Conservation (phyloP, 2,797 vertebrate species). For the Channa striata region DNA sequence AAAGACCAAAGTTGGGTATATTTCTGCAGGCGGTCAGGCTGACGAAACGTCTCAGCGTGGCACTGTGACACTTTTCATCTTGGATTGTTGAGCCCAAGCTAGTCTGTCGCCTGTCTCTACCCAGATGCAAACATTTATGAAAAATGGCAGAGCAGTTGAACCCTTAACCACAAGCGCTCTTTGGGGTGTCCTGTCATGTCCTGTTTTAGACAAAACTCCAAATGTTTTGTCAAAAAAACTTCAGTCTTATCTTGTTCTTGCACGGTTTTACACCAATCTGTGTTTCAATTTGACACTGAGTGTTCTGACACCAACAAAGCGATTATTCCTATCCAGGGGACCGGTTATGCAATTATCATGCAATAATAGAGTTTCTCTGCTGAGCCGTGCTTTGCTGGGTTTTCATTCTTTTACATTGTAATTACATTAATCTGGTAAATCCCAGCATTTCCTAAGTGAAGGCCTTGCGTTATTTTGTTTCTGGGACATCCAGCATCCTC, state of each 20-base stretch:
- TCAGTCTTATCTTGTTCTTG: conserved; percentile 8
- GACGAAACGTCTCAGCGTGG: conserved; percentile 33
- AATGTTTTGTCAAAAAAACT: conserved; percentile 10
- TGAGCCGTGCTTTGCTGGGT: conserved; percentile 15
- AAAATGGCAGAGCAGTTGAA: conserved; percentile 70
- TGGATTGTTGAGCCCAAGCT: conserved; percentile 42
- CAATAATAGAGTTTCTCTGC: conserved; percentile 21
- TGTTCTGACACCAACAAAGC: conserved; percentile 26
- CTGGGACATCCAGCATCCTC: conserved; percentile 29
- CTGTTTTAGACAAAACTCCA: conserved; percentile 37
- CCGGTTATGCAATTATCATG: conserved; percentile 13
- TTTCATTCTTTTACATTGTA: conserved; percentile 30
- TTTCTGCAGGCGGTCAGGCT: conserved; percentile 29
- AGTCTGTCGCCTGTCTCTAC: conserved; percentile 55
- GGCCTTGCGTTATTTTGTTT: conserved; percentile 28
- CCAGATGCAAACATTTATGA: conserved; percentile 54
- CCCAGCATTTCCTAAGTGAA: conserved; percentile 3
- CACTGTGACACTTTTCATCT: conserved; percentile 65
- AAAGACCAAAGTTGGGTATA: conserved; percentile 27
- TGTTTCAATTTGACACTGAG: conserved; percentile 26
- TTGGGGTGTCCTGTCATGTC: conserved; percentile 53
- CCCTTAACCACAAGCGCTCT: conserved; percentile 42
- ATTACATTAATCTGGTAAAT: conserved; percentile 26
- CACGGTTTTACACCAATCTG: conserved; percentile 12
- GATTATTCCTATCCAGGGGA: conserved; percentile 11